These are phyloP conservation scores for Coecobrya sp. DNA, from an alignment of 2,888 invertebrate genomes.

Conservation along the genomic window DNA sequence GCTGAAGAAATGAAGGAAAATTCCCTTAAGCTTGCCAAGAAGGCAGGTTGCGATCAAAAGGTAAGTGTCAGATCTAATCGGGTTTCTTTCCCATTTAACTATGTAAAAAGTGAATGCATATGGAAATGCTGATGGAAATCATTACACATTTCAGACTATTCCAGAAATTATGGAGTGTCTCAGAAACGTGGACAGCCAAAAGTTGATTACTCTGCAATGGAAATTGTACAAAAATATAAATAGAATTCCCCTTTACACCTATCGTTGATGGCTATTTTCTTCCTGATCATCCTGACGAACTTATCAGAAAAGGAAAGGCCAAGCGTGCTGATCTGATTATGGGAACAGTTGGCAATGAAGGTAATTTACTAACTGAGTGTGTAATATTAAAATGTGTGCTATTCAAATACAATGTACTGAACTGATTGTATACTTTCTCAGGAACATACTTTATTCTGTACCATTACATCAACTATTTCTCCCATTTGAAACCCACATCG, in stretches of 20 bases:
- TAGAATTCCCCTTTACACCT: conserved; percentile 72
- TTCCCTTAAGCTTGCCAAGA: conserved; percentile 62
- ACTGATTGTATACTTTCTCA: not conserved
- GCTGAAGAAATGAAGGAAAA: conserved; percentile 28
- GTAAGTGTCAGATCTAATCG: too few relatives aligned
- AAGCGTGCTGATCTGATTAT: conserved; percentile 82
- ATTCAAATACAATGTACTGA: too few relatives aligned
- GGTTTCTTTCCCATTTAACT: too few relatives aligned
- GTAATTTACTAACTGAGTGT: conserved; percentile 58
- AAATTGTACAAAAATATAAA: conserved; percentile 68
- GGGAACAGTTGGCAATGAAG: conserved; percentile 82
- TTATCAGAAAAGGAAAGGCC: conserved; percentile 70
- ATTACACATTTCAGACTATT: not conserved
- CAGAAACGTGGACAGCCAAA: conserved; percentile 51
- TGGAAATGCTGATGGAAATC: too few relatives aligned
- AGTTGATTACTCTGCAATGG: conserved; percentile 66
- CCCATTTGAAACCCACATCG: conserved; percentile 88
- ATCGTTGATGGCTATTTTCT: conserved; percentile 80
- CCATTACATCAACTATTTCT: conserved; percentile 83
- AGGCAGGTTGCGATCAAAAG: conserved; percentile 67
- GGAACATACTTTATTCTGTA: conserved; percentile 82
- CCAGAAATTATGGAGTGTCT: conserved; percentile 78
- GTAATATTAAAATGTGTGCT: too few relatives aligned
- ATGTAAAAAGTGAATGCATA: too few relatives aligned
- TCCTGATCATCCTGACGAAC: conserved; percentile 68